Evolutionary conservation across 2,888 invertebrate species (phyloP), one percentile per base, ranked within the genome.

Genomic region (Acrobasis consociella): DNA sequence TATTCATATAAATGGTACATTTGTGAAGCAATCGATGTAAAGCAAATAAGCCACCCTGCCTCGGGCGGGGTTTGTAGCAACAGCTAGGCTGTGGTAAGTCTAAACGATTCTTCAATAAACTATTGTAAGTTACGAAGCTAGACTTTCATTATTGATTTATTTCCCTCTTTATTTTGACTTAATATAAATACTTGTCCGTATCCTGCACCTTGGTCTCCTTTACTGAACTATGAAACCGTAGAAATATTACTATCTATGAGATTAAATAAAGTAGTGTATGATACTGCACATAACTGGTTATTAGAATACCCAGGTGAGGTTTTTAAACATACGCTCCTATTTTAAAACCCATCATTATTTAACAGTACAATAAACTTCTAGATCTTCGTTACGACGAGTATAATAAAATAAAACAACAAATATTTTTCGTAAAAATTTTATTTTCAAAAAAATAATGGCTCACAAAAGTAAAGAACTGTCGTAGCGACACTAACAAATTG

Each of bases 21-120:
- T 55, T 62, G 49, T 62, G 38, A 55, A 62, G 55, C 61, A 62
- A 62, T 15, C 49, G 9, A 8, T 11, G 49, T 58, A 59, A 67
- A 65, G 65, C 63, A 53, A 68, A 74, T 69, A 67, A 71, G 72
- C 82, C 81, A 83, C 82, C 71, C 77, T 80, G 88, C 87, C 86
- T 86, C 82, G 84, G 77, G 76, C 76, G 72, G 76, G 87, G 86
- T 85, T 84, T 78, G 76, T 86, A 88, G 86, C 79, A 72, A 79
- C 88, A 89, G 91, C 90, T 89, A 89, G 91, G 86, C 89, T 91
- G 89, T 87, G 89, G 86, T 80, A 83, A 72, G 73, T 82, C 75
- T 85, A 85, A 46, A 84, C 82, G 84, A 86, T 89, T 90, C 88
- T 86, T 86, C 85, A 91, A 89, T 91, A 91, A 89, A 91, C 71